A percentile compares a stretch with the other conserved stretches of the same genome.
These are phyloP conservation scores for Drosophila fungiperda DNA, from an alignment of 2,888 invertebrate species.

Conservation along the genomic window DNA sequence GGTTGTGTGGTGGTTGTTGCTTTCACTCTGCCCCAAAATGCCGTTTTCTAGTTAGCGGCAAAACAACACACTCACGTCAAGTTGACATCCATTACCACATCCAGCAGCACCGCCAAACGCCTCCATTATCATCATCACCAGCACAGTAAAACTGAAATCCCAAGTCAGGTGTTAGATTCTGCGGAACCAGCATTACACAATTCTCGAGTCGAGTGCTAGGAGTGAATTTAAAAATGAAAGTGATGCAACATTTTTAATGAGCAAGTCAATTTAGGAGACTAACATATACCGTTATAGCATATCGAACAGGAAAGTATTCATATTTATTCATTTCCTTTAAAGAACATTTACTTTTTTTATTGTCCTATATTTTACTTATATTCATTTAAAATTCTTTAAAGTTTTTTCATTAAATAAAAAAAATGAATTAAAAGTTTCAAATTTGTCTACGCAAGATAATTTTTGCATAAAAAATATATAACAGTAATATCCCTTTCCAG, in stretches of 20 bases:
- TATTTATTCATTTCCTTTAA: background rate
- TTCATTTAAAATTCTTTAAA: background rate
- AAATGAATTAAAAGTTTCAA: background rate
- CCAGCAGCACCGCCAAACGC: too few relatives aligned
- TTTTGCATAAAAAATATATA: too few relatives aligned
- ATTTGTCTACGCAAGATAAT: too few relatives aligned
- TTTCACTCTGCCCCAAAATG: constrained; percentile 70
- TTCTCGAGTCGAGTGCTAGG: background rate
- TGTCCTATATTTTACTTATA: background rate
- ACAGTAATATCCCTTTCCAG: too few relatives aligned
- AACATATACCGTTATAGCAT: background rate
- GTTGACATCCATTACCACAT: constrained; percentile 31
- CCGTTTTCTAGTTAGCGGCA: constrained; percentile 74
- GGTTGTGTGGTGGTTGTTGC: constrained; percentile 30
- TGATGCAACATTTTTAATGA: background rate
- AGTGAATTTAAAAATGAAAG: background rate
- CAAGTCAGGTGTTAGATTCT: constrained; percentile 16
- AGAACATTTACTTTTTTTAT: background rate
- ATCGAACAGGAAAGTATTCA: background rate
- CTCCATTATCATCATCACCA: constrained; percentile 19
- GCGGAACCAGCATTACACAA: constrained; percentile 29
- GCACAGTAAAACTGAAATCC: constrained; percentile 36
- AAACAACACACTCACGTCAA: constrained; percentile 65
- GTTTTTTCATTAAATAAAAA: background rate
- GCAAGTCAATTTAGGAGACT: background rate